Evolutionary conservation across 2,797 vertebrate species (phyloP), one percentile per base, ranked within the genome.

Genomic region (Enteromius unitaeniatus): DNA sequence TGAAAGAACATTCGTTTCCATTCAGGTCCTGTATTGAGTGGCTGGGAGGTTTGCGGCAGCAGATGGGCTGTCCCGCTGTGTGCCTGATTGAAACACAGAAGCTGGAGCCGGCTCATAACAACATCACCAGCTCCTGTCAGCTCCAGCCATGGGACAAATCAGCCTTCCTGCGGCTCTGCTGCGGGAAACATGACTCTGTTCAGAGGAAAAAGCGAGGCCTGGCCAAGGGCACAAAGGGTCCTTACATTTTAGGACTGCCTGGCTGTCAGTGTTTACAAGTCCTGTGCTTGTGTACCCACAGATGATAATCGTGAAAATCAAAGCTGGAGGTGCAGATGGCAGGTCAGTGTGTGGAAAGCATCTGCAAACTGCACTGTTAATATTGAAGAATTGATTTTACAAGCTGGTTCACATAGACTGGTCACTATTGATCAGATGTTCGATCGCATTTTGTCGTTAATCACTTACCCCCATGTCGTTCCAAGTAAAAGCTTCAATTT

Each of bases 11-110:
- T 64, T 68, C 21, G n/a, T 81, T 91, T 90, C 90, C 88, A 87
- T 90, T 90, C 83, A 90, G 87, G 85, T 82, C 68, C 81, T 68
- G 87, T 89, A 90, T 60, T 93, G 92, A 90, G 87, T 79, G 88
- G 92, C 92, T 90, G 91, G 90, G 97, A 97, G 96, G 88, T 84
- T 90, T 93, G 91, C 94, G 89, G 92, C 93, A 95, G 96, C 97
- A 98, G 97, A 99, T 99, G 97, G 97, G 94, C 94, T 95, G 93
- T 94, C 95, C 95, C 93, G 96, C 96, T 95, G 95, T 94, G 93
- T 96, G 95, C 96, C 96, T 97, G 96, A 96, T 96, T 97, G 95
- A 95, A 98, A 96, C 93, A 96, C 95, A 95, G 96, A 97, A 95
- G 95, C 95, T 95, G 96, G 96, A 95, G 95, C 96, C 94, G 95